phyloP scores from a whole-genome alignment of 2,113 vertebrate species.

The Microtus montanus region DNA sequence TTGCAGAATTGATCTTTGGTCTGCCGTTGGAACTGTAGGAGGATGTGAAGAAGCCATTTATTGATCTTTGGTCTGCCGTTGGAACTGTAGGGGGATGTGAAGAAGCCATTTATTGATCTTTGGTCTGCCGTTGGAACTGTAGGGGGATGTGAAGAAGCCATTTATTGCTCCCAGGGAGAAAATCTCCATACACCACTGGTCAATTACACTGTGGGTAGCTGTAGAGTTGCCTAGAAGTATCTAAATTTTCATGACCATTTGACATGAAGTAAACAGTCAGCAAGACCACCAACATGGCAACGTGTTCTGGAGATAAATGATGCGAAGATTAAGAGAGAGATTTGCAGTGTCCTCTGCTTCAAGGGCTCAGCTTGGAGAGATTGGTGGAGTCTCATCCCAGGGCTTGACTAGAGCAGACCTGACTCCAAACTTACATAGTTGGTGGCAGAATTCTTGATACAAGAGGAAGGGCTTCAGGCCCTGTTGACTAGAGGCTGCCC shows the following conservation, averaged over 20 bases:
- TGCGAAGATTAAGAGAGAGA: background rate
- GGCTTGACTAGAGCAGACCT: background rate
- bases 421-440: background rate
- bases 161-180: background rate
- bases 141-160: background rate
- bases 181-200: background rate
- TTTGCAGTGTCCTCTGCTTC: background rate
- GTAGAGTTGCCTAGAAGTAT: background rate
- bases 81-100: too few species aligned
- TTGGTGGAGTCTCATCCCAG: background rate
- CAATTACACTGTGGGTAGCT: background rate
- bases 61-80: too few species aligned
- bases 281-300: background rate
- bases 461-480: background rate
- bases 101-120: too few species aligned
- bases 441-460: background rate
- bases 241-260: background rate
- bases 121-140: too few species aligned
- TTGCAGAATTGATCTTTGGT: background rate
- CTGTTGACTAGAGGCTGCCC: background rate
- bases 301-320: background rate
- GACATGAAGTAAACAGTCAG: background rate
- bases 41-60: too few species aligned
- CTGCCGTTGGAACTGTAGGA: background rate
- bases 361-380: background rate